phyloP scores from a whole-genome alignment of 2,797 vertebrate genomes.

The Falco berigora region DNA sequence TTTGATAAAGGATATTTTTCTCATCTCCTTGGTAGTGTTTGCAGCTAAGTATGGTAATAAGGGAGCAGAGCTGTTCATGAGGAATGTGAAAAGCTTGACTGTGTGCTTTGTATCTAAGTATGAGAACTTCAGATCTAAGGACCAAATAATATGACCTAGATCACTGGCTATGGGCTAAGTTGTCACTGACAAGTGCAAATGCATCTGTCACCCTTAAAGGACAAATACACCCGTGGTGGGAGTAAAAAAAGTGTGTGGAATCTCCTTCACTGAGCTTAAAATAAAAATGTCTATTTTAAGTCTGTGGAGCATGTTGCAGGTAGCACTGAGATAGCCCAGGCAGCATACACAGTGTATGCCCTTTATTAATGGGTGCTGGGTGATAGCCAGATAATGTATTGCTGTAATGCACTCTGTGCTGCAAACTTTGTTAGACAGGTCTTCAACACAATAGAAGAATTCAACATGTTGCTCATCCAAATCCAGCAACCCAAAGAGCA shows the following conservation, averaged over 20 bases:
- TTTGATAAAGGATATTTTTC: neutral
- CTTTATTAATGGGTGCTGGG: neutral
- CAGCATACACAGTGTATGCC: fast-evolving
- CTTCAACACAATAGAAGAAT: neutral
- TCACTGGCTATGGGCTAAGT: neutral
- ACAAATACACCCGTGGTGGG: neutral
- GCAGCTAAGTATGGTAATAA: neutral
- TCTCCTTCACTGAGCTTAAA: neutral
- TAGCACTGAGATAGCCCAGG: neutral
- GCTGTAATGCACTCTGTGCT: neutral
- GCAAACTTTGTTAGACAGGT: neutral
- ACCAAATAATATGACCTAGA: neutral
- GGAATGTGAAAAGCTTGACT: neutral
- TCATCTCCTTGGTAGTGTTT: neutral
- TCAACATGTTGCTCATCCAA: neutral
- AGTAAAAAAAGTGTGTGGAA: neutral
- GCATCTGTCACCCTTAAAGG: neutral
- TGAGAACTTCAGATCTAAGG: neutral
- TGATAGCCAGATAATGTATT: neutral
- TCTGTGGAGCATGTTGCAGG: neutral
- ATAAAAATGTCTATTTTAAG: neutral
- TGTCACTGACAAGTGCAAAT: neutral
- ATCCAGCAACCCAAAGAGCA: neutral
- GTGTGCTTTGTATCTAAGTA: neutral
- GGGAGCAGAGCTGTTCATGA: neutral